Base-by-base conservation (phyloP, 2,113 vertebrate genomes). In the Charadrius vociferus region DNA sequence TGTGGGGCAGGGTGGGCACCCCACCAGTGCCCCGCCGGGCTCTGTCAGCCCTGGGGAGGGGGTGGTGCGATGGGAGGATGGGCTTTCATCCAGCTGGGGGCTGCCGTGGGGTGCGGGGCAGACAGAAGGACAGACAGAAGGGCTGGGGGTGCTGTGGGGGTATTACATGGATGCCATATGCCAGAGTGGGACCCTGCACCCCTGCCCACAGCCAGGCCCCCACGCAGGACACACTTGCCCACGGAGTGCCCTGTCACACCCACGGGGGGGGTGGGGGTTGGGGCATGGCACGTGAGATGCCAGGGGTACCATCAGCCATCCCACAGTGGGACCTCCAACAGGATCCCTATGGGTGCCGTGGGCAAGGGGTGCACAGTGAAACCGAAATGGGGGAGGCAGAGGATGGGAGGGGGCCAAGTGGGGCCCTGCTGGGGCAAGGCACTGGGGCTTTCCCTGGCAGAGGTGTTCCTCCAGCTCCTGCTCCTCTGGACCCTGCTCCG, bases 181-280 rank as follows among this genome's bases (percentile, higher is more conserved):
- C n/a, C 7, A 7, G 36, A 36, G n/a, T 1, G 0, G 65, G 58
- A 58, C 14, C 14, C 32, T 1, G 0, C 14, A 71, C 3, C 36
- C 50, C 26, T 37, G 11, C 14, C 43, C 16, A 56, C 37, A 65
- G 12, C 50, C 43, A 16, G 41, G 17, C 14, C 12, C 16, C 32
- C 16, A 7, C 6, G 5, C 19, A 34, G 45, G 43, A 66, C 50
- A 4, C 3, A 0, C 34, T 30, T 20, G 27, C 43, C 32, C 0
- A 1, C 17, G 63, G 43, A 17, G 18, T 43, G 36, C 22, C 4
- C 30, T 1, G 1, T 49, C 10, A 14, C 9, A n/a, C 16, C 4
- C 0, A 45, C 18, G 8, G 17, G 1, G 14, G 1, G 8, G 6
- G 12, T n/a, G n/a, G n/a, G n/a, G n/a, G n/a, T n/a, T n/a, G 22